Percentiles rank a stretch among this genome's conserved stretches.
Evolutionary conservation across 1,140 invertebrate genomes (phyloP).

Genomic region (Drosophila arawakana): DNA sequence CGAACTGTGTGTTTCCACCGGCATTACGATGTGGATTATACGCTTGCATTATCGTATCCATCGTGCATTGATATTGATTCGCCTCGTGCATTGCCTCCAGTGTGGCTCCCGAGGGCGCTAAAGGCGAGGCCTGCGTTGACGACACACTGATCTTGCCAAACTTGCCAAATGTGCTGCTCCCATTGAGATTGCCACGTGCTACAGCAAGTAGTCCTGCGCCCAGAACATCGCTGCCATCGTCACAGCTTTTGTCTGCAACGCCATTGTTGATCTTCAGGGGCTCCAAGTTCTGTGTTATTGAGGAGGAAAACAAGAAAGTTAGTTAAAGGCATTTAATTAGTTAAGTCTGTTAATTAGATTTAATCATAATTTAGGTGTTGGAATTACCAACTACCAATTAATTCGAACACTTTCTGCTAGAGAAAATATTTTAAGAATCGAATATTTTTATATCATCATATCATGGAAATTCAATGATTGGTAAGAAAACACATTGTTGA

Average conservation of each 20-base stretch:
- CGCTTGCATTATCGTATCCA: constrained; percentile 84
- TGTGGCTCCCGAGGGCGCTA: neutral
- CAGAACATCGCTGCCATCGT: constrained; percentile 60
- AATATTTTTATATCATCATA: too few relatives aligned
- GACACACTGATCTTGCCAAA: constrained; percentile 53
- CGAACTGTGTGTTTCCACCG: constrained; percentile 68
- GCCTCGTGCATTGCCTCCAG: constrained; percentile 56
- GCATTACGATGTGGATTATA: constrained; percentile 81
- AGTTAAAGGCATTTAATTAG: neutral
- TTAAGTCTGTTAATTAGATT: too few relatives aligned
- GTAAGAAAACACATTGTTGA: too few relatives aligned
- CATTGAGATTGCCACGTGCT: constrained; percentile 37
- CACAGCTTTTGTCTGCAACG: constrained; percentile 67
- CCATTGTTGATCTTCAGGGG: constrained; percentile 52
- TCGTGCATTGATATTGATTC: constrained; percentile 77
- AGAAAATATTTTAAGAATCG: too few relatives aligned
- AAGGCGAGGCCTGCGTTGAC: constrained; percentile 34
- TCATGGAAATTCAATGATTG: too few relatives aligned
- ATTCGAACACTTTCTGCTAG: too few relatives aligned
- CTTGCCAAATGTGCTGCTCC: constrained; percentile 59
- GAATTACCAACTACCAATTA: too few relatives aligned
- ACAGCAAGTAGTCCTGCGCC: constrained; percentile 49
- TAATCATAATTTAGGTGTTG: too few relatives aligned
- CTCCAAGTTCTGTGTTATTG: constrained; percentile 62
- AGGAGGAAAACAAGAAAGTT: neutral